Base-by-base conservation (phyloP, 2,888 invertebrate species). In the Diachrysia chrysitis region DNA sequence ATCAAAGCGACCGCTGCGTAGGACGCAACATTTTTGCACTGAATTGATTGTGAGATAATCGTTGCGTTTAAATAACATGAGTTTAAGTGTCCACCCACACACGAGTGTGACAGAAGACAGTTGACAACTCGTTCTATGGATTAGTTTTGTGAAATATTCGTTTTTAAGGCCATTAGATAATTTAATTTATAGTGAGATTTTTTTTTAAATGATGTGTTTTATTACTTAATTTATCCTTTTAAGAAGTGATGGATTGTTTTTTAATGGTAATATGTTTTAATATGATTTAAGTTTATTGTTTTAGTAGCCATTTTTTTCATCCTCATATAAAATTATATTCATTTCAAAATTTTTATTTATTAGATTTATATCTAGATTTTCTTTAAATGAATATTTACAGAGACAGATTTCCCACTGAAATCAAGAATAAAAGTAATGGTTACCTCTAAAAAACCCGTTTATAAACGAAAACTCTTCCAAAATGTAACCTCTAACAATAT, bases 21-120 rank as follows among this genome's bases (percentile, higher is more conserved):
- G 63, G 63, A 53, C 32, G 58, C 37, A 16, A 57, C 37, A 58
- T 55, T 56, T 71, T 72, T 53, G 51, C 21, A 23, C 62, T 14
- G 16, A 35, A 32, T 54, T 42, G 25, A 29, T 37, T 51, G 21
- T 29, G 10, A 51, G 19, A 6, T 59, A 57, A 72, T 37, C 60
- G 46, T n/a, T 23, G 10, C 58, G 46, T 58, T 79, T 82, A 79
- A 63, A 62, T 62, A 12, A 79, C 82, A 73, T 10, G 64, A 63
- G 23, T 53, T 23, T 69, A 82, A 53, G 19, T 71, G 79, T 80
- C 79, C 82, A 35, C 79, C 79, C 71, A 82, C 70, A 16, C 76
- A 19, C 0, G 32, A 63, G 54, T 19, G 42, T 73, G 80, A 79
- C 79, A 76, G 62, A 55, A 62, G 12, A 51, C 19, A 51, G 48